Percentiles rank a stretch among this genome's conserved stretches.
phyloP scores from a whole-genome alignment of 2,888 invertebrate species.

The Tenthredo notha region DNA sequence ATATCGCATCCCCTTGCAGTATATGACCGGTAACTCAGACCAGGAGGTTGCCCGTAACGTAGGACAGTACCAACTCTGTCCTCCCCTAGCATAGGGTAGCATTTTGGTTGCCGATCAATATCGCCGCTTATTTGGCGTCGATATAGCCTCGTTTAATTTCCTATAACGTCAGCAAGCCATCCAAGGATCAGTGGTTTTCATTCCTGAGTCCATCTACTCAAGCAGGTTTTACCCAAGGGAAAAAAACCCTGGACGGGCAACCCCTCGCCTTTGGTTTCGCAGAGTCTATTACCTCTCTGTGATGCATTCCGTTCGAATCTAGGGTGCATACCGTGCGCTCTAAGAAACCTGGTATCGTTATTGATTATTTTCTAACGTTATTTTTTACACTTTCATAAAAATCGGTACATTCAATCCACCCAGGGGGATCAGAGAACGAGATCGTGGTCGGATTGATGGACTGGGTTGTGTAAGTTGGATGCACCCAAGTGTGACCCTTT shows the following conservation, averaged over 20 bases:
- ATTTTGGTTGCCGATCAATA: slow-evolving; percentile 50
- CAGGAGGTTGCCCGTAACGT: slow-evolving; percentile 23
- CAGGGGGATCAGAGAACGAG: slow-evolving; percentile 34
- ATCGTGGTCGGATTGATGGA: slow-evolving; percentile 2
- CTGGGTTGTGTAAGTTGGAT: slow-evolving; percentile 51
- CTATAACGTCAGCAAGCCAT: slow-evolving; percentile 52
- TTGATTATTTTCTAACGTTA: neutral
- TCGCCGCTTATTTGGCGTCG: slow-evolving; percentile 49
- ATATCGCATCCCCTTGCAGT: slow-evolving; percentile 25
- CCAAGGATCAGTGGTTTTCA: slow-evolving; percentile 52
- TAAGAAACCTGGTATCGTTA: neutral
- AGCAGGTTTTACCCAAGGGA: slow-evolving; percentile 8
- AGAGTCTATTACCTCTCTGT: slow-evolving; percentile 28
- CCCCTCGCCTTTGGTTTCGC: neutral
- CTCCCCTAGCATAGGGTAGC: slow-evolving; percentile 18
- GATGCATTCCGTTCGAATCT: slow-evolving; percentile 32
- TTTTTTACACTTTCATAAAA: neutral
- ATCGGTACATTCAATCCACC: slow-evolving; percentile 23
- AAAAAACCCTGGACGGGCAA: slow-evolving; percentile 1
- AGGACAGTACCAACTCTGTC: neutral
- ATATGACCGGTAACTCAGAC: slow-evolving; percentile 38
- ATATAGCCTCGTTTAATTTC: slow-evolving; percentile 53
- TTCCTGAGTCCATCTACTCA: neutral
- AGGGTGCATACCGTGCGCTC: slow-evolving; percentile 7
- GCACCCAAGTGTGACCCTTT: slow-evolving; percentile 73